Evolutionary conservation across 2,113 vertebrate species (phyloP), one percentile per base, ranked within the genome.

Genomic region (Misgurnus mizolepis): DNA sequence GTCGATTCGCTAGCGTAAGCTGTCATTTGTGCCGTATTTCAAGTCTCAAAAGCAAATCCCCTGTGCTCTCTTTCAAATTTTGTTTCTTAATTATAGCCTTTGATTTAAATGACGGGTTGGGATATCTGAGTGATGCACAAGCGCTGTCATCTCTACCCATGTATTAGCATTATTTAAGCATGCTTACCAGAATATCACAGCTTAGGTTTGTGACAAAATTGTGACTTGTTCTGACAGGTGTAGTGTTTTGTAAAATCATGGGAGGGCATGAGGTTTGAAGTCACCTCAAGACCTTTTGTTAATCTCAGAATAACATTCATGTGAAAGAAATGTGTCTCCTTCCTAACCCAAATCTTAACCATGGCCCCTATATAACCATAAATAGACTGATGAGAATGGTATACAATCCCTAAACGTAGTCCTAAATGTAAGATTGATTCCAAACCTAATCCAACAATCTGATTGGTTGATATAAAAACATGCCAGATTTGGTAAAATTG

Each of bases 21-120:
- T 92, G 90, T 93, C 92, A 92, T 92, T 90, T 90, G 88, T 77
- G 87, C 85, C 83, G 86, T 88, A 87, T 93, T 93, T 93, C 90
- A 93, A 92, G 90, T 92, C 82, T 74, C 61, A 89, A 89, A 89
- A 91, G 89, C 90, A 91, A 91, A 93, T 93, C 89, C 92, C 86
- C 85, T 7, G 90, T 88, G 91, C 92, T 92, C 92, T 94, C 95
- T 96, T 95, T 95, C 93, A 90, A 94, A 95, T 96, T 96, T 96
- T 95, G 92, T 95, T 94, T 94, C 94, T 95, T 97, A 98, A 98
- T 97, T 97, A 96, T 93, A 97, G 93, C 93, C 94, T 96, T 95
- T 94, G 92, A 93, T 94, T 95, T 92, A 97, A 98, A 98, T 97
- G 94, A 97, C 94, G 97, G 95, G 92, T 94, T 96, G 92, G 91